A percentile compares a stretch with the other conserved stretches of the same genome.
These are phyloP conservation scores for Pangasianodon hypophthalmus DNA, from an alignment of 2,113 vertebrate species.

Conservation along the genomic window DNA sequence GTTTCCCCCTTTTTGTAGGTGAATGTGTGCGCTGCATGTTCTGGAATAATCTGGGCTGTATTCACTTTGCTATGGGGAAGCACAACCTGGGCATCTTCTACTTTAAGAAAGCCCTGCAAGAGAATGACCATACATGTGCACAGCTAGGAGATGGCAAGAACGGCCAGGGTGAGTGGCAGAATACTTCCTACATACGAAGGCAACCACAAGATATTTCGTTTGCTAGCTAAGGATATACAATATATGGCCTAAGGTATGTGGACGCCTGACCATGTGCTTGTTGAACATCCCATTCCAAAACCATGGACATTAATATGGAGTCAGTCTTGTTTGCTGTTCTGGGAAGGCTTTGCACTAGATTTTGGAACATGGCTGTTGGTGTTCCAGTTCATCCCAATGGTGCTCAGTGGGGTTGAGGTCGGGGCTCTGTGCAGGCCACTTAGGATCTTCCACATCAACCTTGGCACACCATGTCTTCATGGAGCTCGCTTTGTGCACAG, in stretches of 20 bases:
- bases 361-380: not conserved
- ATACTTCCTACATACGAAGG: not conserved
- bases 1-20: constrained; percentile 68
- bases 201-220: not conserved
- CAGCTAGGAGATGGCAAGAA: constrained; percentile 81
- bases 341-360: not conserved
- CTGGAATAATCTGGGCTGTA: constrained; percentile 99
- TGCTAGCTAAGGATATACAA: not conserved
- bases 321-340: not conserved
- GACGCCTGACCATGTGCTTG: not conserved
- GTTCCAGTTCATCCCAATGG: not conserved
- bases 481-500: not conserved
- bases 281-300: not conserved
- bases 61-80: constrained; percentile 99
- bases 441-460: not conserved
- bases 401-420: not conserved
- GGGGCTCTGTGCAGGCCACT: not conserved
- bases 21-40: constrained; percentile 98
- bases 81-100: constrained; percentile 98
- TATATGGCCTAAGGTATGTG: not conserved
- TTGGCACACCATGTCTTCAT: not conserved
- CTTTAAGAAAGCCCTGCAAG: constrained; percentile 98
- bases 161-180: constrained; percentile 78
- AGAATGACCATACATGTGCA: constrained; percentile 92
- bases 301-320: not conserved